These are phyloP conservation scores for Catocala nupta DNA, from an alignment of 2,888 invertebrate species.

Conservation along the genomic window DNA sequence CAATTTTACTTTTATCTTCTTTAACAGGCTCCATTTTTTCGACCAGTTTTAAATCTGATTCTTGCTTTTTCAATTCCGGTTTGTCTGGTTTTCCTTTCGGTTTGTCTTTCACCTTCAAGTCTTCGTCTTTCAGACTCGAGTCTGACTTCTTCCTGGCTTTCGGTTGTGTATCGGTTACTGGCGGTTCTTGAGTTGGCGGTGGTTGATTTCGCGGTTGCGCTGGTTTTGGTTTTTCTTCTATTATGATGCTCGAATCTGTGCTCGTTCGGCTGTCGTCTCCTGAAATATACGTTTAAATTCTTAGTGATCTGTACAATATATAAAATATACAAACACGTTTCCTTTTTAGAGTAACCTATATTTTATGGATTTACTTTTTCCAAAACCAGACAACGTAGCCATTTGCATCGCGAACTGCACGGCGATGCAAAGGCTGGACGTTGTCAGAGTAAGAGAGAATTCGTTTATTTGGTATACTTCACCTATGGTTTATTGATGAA, in stretches of 20 bases:
- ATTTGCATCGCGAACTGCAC: too few species aligned
- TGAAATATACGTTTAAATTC: slow-evolving; percentile 32
- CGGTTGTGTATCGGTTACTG: slow-evolving; percentile 56
- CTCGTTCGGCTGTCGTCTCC: slow-evolving; percentile 79
- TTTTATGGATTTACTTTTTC: too few species aligned
- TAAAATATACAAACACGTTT: too few species aligned
- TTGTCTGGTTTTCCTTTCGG: slow-evolving; percentile 63
- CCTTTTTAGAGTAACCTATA: too few species aligned
- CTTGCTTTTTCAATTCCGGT: slow-evolving; percentile 70
- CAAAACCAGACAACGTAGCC: too few species aligned
- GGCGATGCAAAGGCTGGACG: too few species aligned
- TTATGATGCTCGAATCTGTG: slow-evolving; percentile 63
- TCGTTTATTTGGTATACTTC: too few species aligned
- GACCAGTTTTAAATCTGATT: slow-evolving; percentile 67
- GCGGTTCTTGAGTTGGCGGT: slow-evolving; percentile 50
- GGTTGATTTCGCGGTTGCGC: slow-evolving; percentile 51
- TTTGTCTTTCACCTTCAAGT: slow-evolving; percentile 68
- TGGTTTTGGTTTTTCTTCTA: slow-evolving; percentile 66
- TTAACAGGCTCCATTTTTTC: slow-evolving; percentile 50
- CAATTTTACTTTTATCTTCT: slow-evolving; percentile 51
- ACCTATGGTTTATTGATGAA: too few species aligned
- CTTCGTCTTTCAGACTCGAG: slow-evolving; percentile 79
- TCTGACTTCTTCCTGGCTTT: slow-evolving; percentile 80
- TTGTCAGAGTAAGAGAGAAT: too few species aligned
- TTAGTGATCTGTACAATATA: too few species aligned